Conservation (phyloP, 2,888 invertebrate species). For the Erebia epiphron region DNA sequence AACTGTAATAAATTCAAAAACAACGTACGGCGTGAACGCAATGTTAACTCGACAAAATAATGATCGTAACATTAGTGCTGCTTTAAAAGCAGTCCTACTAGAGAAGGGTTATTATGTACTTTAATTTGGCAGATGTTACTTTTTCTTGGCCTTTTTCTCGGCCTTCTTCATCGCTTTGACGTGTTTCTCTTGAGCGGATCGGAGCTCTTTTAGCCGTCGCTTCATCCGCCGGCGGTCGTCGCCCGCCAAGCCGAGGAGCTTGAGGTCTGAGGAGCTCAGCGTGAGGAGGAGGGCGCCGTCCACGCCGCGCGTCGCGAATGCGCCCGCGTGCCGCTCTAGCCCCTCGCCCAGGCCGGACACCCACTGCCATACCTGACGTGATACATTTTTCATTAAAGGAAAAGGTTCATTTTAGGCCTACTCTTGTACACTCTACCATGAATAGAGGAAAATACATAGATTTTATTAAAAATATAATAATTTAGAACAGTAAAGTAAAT, state of each 20-base stretch:
- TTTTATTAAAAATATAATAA: too few relatives aligned
- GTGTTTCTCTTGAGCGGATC: conserved; percentile 91
- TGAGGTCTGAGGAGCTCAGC: conserved; percentile 95
- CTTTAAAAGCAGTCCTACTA: conserved; percentile 12
- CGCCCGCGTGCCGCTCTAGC: conserved; percentile 93
- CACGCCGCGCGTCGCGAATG: conserved; percentile 94
- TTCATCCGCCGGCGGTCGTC: conserved; percentile 91
- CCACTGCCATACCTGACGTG: conserved; percentile 95
- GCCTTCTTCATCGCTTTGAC: conserved; percentile 94
- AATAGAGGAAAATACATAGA: too few relatives aligned
- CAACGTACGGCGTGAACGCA: neutral
- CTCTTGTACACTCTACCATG: too few relatives aligned
- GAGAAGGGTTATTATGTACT: conserved; percentile 10
- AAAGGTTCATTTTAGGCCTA: too few relatives aligned
- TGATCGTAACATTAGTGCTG: neutral
- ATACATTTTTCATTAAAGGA: neutral
- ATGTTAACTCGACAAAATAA: neutral
- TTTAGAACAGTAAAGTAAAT: too few relatives aligned
- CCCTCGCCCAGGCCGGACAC: conserved; percentile 91
- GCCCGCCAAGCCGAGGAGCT: conserved; percentile 91
- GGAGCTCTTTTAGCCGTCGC: conserved; percentile 92
- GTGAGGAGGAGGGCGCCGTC: conserved; percentile 93
- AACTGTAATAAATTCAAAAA: neutral
- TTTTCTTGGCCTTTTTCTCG: conserved; percentile 90
- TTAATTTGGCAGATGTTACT: conserved; percentile 59